A percentile compares a stretch with the other conserved stretches of the same genome.
phyloP scores from a whole-genome alignment of 2,888 invertebrate genomes.

The Philopedon plagiatum region DNA sequence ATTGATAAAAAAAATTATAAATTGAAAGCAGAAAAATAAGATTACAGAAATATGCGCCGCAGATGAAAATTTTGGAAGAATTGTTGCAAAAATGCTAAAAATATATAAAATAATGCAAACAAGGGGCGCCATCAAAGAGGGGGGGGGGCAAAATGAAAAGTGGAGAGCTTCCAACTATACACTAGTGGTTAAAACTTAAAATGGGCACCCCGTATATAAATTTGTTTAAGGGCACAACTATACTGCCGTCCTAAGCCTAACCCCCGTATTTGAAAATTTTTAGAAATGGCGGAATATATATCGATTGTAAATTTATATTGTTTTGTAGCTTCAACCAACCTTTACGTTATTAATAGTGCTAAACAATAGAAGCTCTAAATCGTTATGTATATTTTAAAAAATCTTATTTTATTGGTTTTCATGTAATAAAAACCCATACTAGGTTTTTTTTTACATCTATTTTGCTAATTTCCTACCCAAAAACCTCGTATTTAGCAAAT shows the following conservation, averaged over 20 bases:
- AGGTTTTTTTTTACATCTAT: constrained; percentile 9
- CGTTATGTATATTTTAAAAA: neutral
- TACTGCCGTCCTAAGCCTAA: neutral
- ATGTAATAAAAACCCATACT: constrained; percentile 16
- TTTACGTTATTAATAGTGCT: neutral
- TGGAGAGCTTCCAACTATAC: too few relatives aligned
- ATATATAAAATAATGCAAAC: too few relatives aligned
- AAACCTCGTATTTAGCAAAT: constrained; percentile 19
- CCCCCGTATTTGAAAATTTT: neutral
- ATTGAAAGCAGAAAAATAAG: too few relatives aligned
- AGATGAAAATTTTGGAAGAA: too few relatives aligned
- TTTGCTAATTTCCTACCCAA: constrained; percentile 3
- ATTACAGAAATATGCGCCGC: too few relatives aligned
- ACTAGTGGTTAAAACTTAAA: too few relatives aligned
- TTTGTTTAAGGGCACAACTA: too few relatives aligned
- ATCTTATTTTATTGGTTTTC: neutral
- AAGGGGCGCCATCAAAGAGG: too few relatives aligned
- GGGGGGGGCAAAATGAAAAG: too few relatives aligned
- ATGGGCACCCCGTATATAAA: too few relatives aligned
- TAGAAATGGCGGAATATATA: neutral
- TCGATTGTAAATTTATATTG: neutral
- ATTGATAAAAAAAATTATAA: too few relatives aligned
- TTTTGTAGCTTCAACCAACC: neutral
- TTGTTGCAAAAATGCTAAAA: too few relatives aligned
- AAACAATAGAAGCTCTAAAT: neutral